Conservation (phyloP, 1,140 invertebrate species). For the Araneus ventricosus region DNA sequence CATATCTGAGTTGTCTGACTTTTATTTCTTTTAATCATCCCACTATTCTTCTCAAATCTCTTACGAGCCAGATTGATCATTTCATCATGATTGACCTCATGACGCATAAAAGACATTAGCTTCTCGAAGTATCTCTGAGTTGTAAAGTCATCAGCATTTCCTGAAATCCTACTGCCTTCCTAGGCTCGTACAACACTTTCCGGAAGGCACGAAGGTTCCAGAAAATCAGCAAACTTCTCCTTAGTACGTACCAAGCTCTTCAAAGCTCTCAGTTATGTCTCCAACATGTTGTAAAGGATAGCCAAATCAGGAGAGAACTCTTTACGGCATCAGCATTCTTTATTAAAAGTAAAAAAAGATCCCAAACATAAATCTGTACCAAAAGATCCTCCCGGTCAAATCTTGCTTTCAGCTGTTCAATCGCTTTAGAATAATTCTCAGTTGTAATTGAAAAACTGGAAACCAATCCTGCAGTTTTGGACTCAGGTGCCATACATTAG, state of each 20-base stretch:
- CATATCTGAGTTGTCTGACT: neutral
- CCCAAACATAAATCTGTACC: neutral
- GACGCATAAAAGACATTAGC: neutral
- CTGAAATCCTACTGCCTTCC: neutral
- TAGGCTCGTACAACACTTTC: conserved; percentile 22
- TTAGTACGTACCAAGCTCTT: conserved; percentile 5
- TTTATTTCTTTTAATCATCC: too few relatives aligned
- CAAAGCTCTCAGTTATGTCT: neutral
- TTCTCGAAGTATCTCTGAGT: neutral
- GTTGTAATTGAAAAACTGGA: conserved; percentile 5
- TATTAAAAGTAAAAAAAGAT: neutral
- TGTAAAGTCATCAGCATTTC: neutral
- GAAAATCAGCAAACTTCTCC: conserved; percentile 22
- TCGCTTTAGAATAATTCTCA: conserved; percentile 13
- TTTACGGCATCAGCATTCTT: neutral
- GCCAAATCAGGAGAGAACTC: neutral
- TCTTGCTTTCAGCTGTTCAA: conserved; percentile 7
- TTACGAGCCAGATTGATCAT: neutral
- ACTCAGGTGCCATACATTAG: neutral
- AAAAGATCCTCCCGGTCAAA: neutral
- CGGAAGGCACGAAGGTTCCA: conserved; percentile 1
- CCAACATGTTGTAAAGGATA: neutral
- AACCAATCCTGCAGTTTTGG: neutral
- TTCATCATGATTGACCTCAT: neutral
- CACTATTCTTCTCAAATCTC: neutral